phyloP scores from a whole-genome alignment of 2,888 invertebrate genomes.

The Athalia rosae region DNA sequence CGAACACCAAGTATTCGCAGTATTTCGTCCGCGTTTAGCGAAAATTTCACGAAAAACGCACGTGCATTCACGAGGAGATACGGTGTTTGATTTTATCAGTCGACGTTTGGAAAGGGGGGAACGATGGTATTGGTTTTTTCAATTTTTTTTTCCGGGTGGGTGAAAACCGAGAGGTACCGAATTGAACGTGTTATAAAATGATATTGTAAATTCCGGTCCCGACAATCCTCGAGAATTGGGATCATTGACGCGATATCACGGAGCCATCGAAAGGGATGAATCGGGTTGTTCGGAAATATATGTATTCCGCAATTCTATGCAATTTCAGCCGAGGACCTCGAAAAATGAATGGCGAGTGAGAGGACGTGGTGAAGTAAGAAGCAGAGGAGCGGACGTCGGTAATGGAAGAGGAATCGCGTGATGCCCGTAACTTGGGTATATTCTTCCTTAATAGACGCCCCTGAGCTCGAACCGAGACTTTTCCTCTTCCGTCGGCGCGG shows the following conservation, averaged over 20 bases:
- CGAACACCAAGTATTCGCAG: neutral
- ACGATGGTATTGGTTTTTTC: conserved; percentile 8
- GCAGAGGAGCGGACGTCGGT: conserved; percentile 9
- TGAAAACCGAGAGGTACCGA: conserved; percentile 11
- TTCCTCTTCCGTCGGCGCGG: conserved; percentile 37
- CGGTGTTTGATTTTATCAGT: neutral
- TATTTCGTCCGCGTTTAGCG: conserved; percentile 1
- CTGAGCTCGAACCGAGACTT: conserved; percentile 37
- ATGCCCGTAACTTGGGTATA: conserved; percentile 35
- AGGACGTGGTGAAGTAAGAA: neutral
- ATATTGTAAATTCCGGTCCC: conserved; percentile 34
- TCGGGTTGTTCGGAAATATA: conserved; percentile 41
- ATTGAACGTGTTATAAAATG: conserved; percentile 26
- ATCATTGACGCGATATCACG: conserved; percentile 43
- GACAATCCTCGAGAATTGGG: conserved; percentile 25
- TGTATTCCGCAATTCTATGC: conserved; percentile 30
- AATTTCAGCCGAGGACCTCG: conserved; percentile 36
- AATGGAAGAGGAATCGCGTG: conserved; percentile 42
- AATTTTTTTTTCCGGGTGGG: neutral
- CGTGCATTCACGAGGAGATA: neutral
- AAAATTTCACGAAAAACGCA: conserved; percentile 2
- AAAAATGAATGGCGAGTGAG: conserved; percentile 29
- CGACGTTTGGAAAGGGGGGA: neutral
- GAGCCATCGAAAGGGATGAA: conserved; percentile 22
- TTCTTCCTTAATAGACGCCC: conserved; percentile 37